Base-by-base conservation (phyloP, 2,797 vertebrate genomes). In the Cottoperca gobio region DNA sequence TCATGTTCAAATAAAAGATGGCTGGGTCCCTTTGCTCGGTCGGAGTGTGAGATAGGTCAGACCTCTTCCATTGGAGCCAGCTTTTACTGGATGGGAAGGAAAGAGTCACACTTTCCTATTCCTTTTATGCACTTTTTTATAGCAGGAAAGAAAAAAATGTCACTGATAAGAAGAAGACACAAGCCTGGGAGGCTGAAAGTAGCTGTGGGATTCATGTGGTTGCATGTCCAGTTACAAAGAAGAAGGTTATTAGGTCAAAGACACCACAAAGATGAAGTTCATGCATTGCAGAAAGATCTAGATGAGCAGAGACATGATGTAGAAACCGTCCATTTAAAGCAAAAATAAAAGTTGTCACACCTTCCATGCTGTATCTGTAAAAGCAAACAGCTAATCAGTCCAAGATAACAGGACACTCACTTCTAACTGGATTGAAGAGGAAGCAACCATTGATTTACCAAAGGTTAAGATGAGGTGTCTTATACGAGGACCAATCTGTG, bases 41-140 rank as follows among this genome's bases (percentile, higher is more conserved):
- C 24, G 37, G 68, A 82, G 74, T 88, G 87, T 92, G 90, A 81
- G 86, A 92, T 88, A 91, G 88, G 91, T 92, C 91, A 86, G 86
- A 87, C 82, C 79, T 91, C 79, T 93, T 54, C 73, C 70, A 53
- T 35, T 83, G 76, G 61, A 78, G 61, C 58, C 33, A 65, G 54
- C 26, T 21, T 39, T 59, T 50, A n/a, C n/a, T n/a, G 19, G 64
- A 83, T 42, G 67, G 53, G 71, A 78, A 76, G 37, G 17, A 37
- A 67, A 53, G 39, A 73, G 54, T 84, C 79, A 69, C 40, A 23
- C 39, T 39, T 55, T 60, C 37, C 7, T 33, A 62, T n/a, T 75
- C 61, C 73, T 84, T 82, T 73, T 79, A 73, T 74, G 70, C 50
- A 74, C 73, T 67, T 76, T 68, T n/a, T n/a, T n/a, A n/a, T n/a